Evolutionary conservation across 1,140 invertebrate species (phyloP).

Genomic region (Belonocnema kinseyi): DNA sequence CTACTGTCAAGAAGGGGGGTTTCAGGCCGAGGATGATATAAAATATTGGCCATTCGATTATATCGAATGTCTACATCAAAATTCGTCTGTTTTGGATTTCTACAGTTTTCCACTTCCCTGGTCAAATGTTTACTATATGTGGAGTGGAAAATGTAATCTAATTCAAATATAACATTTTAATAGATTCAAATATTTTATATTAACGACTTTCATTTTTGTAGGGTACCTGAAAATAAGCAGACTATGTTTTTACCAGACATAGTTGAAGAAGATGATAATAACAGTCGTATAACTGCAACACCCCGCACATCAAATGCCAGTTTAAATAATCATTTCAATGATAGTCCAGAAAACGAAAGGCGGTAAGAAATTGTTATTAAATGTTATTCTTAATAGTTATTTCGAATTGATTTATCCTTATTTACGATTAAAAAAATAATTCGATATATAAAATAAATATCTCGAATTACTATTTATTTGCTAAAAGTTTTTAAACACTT

Average conservation of each 20-base stretch:
- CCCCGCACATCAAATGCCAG: constrained; percentile 63
- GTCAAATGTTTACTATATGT: no score
- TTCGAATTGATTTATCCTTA: background rate
- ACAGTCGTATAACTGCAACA: constrained; percentile 50
- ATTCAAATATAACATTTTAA: background rate
- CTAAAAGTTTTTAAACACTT: no score
- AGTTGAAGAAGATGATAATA: constrained; percentile 77
- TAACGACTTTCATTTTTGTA: constrained; percentile 53
- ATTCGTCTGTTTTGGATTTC: no score
- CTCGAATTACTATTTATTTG: no score
- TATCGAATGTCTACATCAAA: no score
- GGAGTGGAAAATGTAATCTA: background rate
- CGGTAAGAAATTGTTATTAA: constrained; percentile 58
- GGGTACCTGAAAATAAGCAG: constrained; percentile 80
- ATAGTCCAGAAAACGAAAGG: constrained; percentile 61
- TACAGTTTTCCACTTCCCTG: no score
- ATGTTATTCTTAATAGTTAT: constrained; percentile 6
- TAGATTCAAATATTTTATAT: constrained; percentile 22
- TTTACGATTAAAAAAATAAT: background rate
- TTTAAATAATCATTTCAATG: constrained; percentile 56
- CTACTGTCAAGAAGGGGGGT: no score
- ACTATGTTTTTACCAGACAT: constrained; percentile 79
- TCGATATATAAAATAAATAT: no score
- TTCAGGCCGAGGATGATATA: no score
- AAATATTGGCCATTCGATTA: no score